These are phyloP conservation scores for Sminthurides aquaticus DNA, from an alignment of 2,888 invertebrate species.

Conservation along the genomic window DNA sequence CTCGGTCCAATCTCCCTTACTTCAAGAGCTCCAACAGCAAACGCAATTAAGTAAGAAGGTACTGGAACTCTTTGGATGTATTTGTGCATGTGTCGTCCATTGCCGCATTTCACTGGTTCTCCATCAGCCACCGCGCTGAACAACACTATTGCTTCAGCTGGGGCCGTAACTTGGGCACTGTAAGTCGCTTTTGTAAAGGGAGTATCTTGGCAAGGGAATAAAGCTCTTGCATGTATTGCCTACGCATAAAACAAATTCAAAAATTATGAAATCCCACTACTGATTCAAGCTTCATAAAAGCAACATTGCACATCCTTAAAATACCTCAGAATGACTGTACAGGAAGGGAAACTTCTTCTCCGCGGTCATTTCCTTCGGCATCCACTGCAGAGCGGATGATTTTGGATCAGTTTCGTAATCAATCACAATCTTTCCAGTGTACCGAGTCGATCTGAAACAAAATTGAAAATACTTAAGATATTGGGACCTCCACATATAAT, in stretches of 20 bases:
- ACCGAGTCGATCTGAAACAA: not conserved
- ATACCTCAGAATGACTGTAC: conserved; percentile 71
- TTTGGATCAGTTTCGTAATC: conserved; percentile 66
- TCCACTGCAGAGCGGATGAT: conserved; percentile 81
- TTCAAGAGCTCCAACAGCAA: conserved; percentile 76
- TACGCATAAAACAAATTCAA: conserved; percentile 16
- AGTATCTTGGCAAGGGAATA: conserved; percentile 86
- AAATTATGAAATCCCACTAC: too few relatives aligned
- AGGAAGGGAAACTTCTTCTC: conserved; percentile 78
- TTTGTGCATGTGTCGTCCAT: conserved; percentile 50
- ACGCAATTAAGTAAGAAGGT: conserved; percentile 80
- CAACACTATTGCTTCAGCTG: conserved; percentile 66
- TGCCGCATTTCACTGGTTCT: conserved; percentile 47
- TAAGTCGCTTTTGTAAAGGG: conserved; percentile 82
- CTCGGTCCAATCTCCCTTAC: conserved; percentile 67
- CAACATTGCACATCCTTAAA: too few relatives aligned
- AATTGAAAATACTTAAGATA: not conserved
- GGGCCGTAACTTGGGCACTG: conserved; percentile 62
- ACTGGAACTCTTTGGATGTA: conserved; percentile 74
- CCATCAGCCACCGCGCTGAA: conserved; percentile 70
- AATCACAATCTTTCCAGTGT: conserved; percentile 51
- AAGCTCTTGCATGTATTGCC: conserved; percentile 79
- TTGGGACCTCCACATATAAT: not conserved
- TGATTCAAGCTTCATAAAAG: too few relatives aligned
- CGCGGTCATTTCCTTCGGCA: conserved; percentile 74